A percentile compares a stretch with the other conserved stretches of the same genome.
These are phyloP conservation scores for Acrobasis consociella DNA, from an alignment of 2,888 invertebrate genomes.

Conservation along the genomic window DNA sequence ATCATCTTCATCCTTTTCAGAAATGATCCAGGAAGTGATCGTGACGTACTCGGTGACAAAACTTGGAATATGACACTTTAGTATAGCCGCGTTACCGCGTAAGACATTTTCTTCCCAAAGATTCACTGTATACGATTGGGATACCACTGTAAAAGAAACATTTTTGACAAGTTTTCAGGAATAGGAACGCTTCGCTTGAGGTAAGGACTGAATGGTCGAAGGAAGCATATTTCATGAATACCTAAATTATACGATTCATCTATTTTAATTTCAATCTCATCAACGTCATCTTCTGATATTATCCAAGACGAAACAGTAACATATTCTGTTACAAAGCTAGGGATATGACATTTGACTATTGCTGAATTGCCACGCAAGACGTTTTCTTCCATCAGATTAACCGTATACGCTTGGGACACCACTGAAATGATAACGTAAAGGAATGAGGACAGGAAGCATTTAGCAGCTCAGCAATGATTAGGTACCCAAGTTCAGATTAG, in stretches of 20 bases:
- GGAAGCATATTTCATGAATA: slow-evolving; percentile 40
- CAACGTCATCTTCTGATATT: slow-evolving; percentile 88
- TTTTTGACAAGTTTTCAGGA: slow-evolving; percentile 26
- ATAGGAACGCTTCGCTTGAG: slow-evolving; percentile 6
- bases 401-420: slow-evolving; percentile 93
- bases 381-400: slow-evolving; percentile 96
- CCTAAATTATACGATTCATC: slow-evolving; percentile 66
- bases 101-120: slow-evolving; percentile 96
- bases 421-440: slow-evolving; percentile 83
- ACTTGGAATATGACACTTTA: slow-evolving; percentile 96
- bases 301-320: slow-evolving; percentile 94
- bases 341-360: slow-evolving; percentile 95
- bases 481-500: slow-evolving; percentile 65
- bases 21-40: slow-evolving; percentile 93
- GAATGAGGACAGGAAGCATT: slow-evolving; percentile 31
- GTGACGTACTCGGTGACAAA: slow-evolving; percentile 95
- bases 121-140: slow-evolving; percentile 93
- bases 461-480: slow-evolving; percentile 10
- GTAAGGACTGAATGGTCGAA: slow-evolving; percentile 30
- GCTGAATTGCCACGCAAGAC: slow-evolving; percentile 95
- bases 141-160: slow-evolving; percentile 88
- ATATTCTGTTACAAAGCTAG: slow-evolving; percentile 96
- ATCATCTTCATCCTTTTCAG: slow-evolving; percentile 81
- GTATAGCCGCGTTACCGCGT: slow-evolving; percentile 93
- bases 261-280: slow-evolving; percentile 64